Percentiles rank a stretch among this genome's conserved stretches.
phyloP scores from a whole-genome alignment of 2,797 vertebrate species.

The Anguilla obscura region DNA sequence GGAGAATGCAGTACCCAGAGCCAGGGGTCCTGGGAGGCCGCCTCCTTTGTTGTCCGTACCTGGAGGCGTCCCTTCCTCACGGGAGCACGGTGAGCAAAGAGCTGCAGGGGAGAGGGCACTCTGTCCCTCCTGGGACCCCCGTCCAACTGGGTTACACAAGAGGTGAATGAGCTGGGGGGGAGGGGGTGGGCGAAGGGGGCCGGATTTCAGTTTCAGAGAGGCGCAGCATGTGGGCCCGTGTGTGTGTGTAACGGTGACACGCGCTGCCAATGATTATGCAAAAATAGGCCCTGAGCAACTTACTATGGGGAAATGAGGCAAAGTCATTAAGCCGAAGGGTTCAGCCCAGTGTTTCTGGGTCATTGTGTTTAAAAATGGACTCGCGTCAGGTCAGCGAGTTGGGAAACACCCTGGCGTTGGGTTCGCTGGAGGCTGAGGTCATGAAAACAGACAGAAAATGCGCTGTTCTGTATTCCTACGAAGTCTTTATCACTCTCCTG shows the following conservation, averaged over 20 bases:
- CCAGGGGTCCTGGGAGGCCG: neutral
- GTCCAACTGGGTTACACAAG: conserved; percentile 27
- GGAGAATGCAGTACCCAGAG: neutral
- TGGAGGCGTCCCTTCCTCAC: neutral
- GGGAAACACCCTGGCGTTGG: conserved; percentile 24
- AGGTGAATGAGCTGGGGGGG: conserved; percentile 2
- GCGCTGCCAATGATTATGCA: conserved; percentile 38
- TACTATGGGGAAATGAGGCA: conserved; percentile 37
- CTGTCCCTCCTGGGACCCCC: neutral
- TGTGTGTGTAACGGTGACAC: conserved; percentile 10
- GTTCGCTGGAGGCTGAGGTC: conserved; percentile 26
- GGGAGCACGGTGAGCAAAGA: neutral
- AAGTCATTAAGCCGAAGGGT: conserved; percentile 32
- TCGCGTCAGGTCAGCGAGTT: conserved; percentile 29
- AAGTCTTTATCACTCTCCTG: neutral
- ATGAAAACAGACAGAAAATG: conserved; percentile 18
- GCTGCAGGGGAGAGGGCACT: neutral
- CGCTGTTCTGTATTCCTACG: neutral
- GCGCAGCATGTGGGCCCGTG: neutral
- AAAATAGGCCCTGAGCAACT: conserved; percentile 40
- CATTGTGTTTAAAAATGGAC: conserved; percentile 40
- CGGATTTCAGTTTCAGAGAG: conserved; percentile 28
- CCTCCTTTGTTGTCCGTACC: neutral
- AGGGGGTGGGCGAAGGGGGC: neutral
- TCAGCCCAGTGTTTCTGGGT: conserved; percentile 42